Percentiles rank a stretch among this genome's conserved stretches.
Conservation (phyloP, 2,888 invertebrate genomes). For the Cantharis flavilabris region DNA sequence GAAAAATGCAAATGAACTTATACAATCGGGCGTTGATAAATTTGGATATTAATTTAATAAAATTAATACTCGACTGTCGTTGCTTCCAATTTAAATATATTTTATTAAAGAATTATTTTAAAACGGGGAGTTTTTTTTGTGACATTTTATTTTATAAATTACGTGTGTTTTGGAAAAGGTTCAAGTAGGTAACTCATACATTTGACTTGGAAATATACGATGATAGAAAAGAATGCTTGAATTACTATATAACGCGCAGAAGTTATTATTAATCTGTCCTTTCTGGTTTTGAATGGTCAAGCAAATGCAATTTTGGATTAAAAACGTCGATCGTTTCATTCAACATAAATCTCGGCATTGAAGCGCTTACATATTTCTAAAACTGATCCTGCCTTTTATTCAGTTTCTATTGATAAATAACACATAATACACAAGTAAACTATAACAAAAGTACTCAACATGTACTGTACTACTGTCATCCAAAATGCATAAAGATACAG, state of each 20-base stretch:
- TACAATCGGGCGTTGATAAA: not conserved
- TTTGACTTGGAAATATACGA: not conserved
- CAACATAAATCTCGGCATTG: not conserved
- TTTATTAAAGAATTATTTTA: not conserved
- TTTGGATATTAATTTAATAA: not conserved
- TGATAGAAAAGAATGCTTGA: not conserved
- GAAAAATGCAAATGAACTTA: constrained; percentile 8
- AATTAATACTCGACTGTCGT: not conserved
- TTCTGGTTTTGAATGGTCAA: not conserved
- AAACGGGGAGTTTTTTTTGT: not conserved
- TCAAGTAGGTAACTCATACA: not conserved
- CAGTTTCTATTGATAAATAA: not conserved
- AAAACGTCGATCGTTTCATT: not conserved
- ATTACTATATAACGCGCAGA: not conserved
- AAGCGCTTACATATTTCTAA: not conserved
- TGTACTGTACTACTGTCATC: not conserved
- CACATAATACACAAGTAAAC: not conserved
- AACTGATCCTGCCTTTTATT: not conserved
- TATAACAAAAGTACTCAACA: not conserved
- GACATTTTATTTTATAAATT: not conserved
- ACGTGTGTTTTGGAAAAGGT: not conserved
- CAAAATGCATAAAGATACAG: not conserved
- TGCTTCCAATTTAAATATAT: not conserved
- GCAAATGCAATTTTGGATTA: too few relatives aligned
- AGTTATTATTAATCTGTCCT: not conserved